Percentiles rank a stretch among this genome's conserved stretches.
phyloP scores from a whole-genome alignment of 1,140 invertebrate genomes.

The Drosophila pruinosa region DNA sequence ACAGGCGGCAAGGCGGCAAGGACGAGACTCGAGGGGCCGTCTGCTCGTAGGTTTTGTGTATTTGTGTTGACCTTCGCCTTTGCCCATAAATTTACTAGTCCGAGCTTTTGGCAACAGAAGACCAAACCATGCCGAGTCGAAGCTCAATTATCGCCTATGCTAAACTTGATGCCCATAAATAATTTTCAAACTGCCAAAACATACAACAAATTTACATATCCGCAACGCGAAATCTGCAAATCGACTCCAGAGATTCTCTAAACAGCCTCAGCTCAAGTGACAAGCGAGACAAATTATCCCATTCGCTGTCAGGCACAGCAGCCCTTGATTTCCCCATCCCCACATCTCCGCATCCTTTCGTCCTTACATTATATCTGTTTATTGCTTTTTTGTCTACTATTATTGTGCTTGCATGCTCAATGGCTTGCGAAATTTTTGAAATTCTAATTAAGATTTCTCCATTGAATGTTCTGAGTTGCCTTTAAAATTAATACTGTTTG shows the following conservation, averaged over 20 bases:
- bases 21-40: constrained; percentile 1
- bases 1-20: not conserved
- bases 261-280: not conserved
- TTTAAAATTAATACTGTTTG: not conserved
- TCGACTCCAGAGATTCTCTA: not conserved
- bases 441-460: not conserved
- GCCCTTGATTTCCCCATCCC: too few relatives aligned
- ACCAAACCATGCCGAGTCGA: not conserved
- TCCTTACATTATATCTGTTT: not conserved
- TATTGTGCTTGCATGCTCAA: not conserved
- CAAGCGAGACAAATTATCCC: not conserved
- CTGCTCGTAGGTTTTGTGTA: not conserved
- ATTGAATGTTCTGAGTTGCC: not conserved
- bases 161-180: constrained; percentile 42
- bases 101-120: constrained; percentile 23
- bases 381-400: not conserved
- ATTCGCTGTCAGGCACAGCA: not conserved
- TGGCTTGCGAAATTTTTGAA: not conserved
- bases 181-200: constrained; percentile 50
- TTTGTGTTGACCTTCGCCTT: constrained; percentile 61
- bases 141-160: constrained; percentile 20
- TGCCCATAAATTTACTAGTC: constrained; percentile 54
- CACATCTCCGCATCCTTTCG: too few relatives aligned
- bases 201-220: constrained; percentile 48
- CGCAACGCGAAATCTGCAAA: constrained; percentile 3